Percentiles rank a stretch among this genome's conserved stretches.
Evolutionary conservation across 30 jellyfish, hydroid and myxozoan species (phyloP).

Genomic region (Aurelia aurita complex sp. Pacific): DNA sequence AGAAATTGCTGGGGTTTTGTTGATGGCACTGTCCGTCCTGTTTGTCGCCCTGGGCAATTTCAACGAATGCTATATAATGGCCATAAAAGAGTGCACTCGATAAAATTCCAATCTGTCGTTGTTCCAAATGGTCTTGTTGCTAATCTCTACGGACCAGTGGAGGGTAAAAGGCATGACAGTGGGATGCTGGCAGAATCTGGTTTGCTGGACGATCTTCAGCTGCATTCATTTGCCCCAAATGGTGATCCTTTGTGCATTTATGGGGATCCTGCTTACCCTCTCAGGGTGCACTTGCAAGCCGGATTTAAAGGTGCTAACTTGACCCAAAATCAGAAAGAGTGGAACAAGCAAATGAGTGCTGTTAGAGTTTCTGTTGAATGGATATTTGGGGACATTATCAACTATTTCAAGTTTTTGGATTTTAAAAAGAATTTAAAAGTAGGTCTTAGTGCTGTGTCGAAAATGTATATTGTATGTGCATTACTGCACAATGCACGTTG

Average conservation of each 20-base stretch:
- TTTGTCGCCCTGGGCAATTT: slow-evolving; percentile 51
- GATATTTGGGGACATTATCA: too few relatives aligned
- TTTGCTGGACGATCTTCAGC: slow-evolving; percentile 1
- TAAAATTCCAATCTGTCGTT: slow-evolving; percentile 51
- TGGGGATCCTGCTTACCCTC: too few relatives aligned
- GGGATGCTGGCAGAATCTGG: slow-evolving; percentile 27
- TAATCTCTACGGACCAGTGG: slow-evolving; percentile 14
- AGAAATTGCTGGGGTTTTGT: slow-evolving; percentile 26
- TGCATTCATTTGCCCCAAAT: neutral
- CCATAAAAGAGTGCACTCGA: slow-evolving; percentile 65
- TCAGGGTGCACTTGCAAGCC: neutral
- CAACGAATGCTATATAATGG: slow-evolving; percentile 65
- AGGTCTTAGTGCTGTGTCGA: too few relatives aligned
- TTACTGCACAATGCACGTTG: too few relatives aligned
- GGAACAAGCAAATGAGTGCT: too few relatives aligned
- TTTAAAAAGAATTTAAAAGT: too few relatives aligned
- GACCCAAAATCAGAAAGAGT: neutral
- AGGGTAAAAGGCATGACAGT: slow-evolving; percentile 28
- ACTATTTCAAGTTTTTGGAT: too few relatives aligned
- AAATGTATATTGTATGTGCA: too few relatives aligned
- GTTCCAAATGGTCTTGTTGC: slow-evolving; percentile 62
- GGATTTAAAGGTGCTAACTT: neutral
- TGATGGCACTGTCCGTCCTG: slow-evolving; percentile 74
- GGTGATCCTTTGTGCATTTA: neutral
- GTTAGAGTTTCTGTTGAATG: too few relatives aligned